Evolutionary conservation across 2,113 vertebrate species (phyloP), one percentile per base, ranked within the genome.

Genomic region (Spea bombifrons): DNA sequence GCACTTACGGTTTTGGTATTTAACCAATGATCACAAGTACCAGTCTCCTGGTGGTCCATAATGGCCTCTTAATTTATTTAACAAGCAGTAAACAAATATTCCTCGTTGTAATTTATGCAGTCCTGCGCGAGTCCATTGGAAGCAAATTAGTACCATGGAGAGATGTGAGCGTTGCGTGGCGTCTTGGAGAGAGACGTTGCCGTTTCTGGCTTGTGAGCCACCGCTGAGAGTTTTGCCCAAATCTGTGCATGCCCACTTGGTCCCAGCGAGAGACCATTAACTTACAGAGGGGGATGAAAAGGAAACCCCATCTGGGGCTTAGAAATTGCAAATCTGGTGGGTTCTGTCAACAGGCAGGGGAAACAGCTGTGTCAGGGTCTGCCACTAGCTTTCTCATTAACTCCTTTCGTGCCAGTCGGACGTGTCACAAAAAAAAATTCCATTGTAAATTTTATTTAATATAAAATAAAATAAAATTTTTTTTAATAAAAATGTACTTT

Each of bases 181-280:
- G 81, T 65, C 0, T 81, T 68, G 78, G 82, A 83, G 85, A 81
- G 85, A 83, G 84, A 13, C 83, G 73, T 64, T 1, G 80, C 83
- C 87, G 84, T 87, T 84, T 89, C 79, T 83, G 81, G 83, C 86
- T 87, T 85, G 84, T 84, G 84, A 88, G 88, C 86, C 87, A 72
- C 90, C 92, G 91, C 93, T 88, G 94, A 90, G 80, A 86, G 55
- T 87, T 87, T 92, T 92, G 87, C 93, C 93, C 92, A 90, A 88
- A 93, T 95, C 89, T 92, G 95, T 94, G 93, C 92, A 94, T 91
- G 94, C 90, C 88, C 92, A 93, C 92, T 94, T 96, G 91, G 89
- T 90, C 94, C 91, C 95, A 95, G 94, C 94, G 93, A 95, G 94
- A 89, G 76, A 88, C 92, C 88, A 91, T 94, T 93, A 91, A 87